These are phyloP conservation scores for Rhinolophus ferrumequinum DNA, from an alignment of 2,113 vertebrate species.

Conservation along the genomic window DNA sequence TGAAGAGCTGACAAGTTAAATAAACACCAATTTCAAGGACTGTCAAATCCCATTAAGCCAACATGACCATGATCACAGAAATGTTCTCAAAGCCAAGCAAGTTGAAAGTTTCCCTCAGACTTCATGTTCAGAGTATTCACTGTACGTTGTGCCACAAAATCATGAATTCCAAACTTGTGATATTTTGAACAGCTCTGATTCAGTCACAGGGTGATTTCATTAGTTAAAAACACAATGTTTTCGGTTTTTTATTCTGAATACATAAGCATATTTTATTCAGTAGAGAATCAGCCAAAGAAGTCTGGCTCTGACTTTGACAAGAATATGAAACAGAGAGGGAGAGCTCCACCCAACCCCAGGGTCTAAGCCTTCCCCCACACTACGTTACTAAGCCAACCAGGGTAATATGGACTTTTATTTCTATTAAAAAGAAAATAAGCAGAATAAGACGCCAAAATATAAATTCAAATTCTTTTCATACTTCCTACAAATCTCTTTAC, in stretches of 20 bases:
- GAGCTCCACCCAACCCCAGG: not conserved
- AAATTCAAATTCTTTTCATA: not conserved
- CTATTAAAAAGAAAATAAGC: not conserved
- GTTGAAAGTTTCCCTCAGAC: not conserved
- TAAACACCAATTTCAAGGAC: not conserved
- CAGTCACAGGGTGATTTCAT: not conserved
- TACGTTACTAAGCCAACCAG: not conserved
- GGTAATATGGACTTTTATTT: not conserved
- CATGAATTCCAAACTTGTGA: not conserved
- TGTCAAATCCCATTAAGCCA: not conserved
- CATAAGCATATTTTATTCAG: not conserved
- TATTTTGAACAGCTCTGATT: not conserved
- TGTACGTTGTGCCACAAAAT: not conserved
- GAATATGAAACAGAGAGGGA: not conserved
- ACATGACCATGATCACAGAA: not conserved
- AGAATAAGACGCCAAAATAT: not conserved
- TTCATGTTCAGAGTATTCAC: not conserved
- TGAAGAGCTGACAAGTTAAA: not conserved
- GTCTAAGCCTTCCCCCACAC: not conserved
- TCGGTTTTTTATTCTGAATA: not conserved
- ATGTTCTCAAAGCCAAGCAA: not conserved
- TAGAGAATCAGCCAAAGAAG: not conserved
- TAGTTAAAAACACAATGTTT: constrained; percentile 2
- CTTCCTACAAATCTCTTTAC: not conserved
- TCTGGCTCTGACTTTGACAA: not conserved